These are phyloP conservation scores for Eupsilia transversa DNA, from an alignment of 2,888 invertebrate species.

Conservation along the genomic window DNA sequence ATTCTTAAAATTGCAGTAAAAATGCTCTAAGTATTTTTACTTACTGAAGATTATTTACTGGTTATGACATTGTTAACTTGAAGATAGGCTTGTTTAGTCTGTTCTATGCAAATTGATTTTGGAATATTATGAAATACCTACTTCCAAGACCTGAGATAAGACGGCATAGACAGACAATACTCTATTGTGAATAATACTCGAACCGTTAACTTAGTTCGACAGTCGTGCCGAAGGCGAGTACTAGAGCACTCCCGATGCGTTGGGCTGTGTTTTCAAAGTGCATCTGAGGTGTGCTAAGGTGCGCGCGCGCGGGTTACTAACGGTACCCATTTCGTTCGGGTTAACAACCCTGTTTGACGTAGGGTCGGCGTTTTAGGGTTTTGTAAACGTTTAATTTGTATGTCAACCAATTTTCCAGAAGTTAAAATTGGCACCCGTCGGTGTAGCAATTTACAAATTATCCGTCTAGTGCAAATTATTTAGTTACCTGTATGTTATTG, in stretches of 20 bases:
- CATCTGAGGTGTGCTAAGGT: constrained; percentile 59
- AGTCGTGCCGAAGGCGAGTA: constrained; percentile 23
- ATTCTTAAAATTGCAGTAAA: background rate
- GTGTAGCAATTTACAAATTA: background rate
- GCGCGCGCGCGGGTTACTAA: constrained; percentile 64
- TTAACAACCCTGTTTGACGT: constrained; percentile 69
- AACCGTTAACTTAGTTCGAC: constrained; percentile 22
- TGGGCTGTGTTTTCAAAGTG: constrained; percentile 55
- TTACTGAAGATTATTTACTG: background rate
- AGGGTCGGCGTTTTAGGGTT: constrained; percentile 60
- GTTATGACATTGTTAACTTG: no score
- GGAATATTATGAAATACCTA: constrained; percentile 8
- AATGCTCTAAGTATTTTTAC: background rate
- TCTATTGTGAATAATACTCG: constrained; percentile 25
- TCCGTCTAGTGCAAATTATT: background rate
- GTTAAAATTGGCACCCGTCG: no score
- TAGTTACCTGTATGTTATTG: no score
- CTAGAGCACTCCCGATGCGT: constrained; percentile 20
- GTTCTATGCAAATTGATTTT: constrained; percentile 6
- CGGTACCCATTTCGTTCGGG: constrained; percentile 69
- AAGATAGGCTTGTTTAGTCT: background rate
- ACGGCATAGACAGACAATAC: background rate
- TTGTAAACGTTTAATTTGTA: background rate
- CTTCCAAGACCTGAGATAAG: constrained; percentile 16
- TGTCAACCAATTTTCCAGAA: background rate